Percentiles rank a stretch among this genome's conserved stretches.
phyloP scores from a whole-genome alignment of 92 coral and sea anemone species.

The Pocillopora grandis region DNA sequence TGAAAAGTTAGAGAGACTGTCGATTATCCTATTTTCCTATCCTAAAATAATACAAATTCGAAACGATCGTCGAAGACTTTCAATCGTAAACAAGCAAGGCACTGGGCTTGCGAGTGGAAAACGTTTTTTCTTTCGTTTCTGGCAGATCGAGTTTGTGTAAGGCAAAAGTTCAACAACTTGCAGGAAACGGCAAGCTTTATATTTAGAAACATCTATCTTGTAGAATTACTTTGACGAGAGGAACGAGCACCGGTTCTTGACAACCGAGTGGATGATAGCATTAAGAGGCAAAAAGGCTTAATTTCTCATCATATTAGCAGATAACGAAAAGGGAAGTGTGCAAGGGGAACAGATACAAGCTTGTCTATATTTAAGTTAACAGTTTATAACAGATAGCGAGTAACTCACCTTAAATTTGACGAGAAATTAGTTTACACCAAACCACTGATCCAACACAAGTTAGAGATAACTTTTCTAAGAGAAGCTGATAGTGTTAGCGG shows the following conservation, averaged over 20 bases:
- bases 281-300: background rate
- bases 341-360: background rate
- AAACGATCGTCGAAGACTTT: background rate
- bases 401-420: conserved; percentile 21
- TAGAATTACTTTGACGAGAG: background rate
- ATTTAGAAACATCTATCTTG: background rate
- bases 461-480: background rate
- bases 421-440: background rate
- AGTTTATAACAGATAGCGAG: background rate
- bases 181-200: background rate
- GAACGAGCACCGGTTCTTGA: background rate
- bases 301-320: background rate
- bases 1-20: too few species aligned
- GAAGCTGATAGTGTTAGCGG: conserved; percentile 3
- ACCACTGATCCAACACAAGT: conserved; percentile 3
- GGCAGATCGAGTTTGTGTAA: background rate
- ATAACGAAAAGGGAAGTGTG: background rate
- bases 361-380: background rate
- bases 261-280: background rate
- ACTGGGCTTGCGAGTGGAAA: background rate
- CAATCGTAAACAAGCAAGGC: background rate
- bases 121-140: background rate
- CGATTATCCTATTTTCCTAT: background rate
- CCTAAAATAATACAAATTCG: background rate
- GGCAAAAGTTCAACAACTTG: background rate